phyloP scores from a whole-genome alignment of 2,888 invertebrate genomes.

The Conus canariensis region DNA sequence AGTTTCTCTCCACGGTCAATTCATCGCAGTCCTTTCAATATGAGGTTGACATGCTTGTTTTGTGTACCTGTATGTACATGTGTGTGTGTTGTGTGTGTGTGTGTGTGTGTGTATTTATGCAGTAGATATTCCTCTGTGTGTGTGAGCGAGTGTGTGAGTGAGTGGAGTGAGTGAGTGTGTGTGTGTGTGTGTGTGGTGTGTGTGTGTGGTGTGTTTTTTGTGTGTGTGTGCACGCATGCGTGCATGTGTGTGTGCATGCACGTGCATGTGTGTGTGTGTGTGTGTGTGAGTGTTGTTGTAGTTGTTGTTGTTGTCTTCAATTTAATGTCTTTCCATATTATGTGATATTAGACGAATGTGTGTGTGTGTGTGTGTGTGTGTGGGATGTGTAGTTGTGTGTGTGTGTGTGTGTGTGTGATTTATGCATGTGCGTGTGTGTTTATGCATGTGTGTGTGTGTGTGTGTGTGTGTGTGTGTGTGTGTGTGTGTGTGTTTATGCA shows the following conservation, averaged over 20 bases:
- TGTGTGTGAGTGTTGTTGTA: neutral
- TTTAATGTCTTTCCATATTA: too few species aligned
- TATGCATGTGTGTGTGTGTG: neutral
- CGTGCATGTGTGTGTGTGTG: neutral
- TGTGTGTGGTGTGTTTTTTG: neutral
- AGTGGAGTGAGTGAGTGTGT: neutral
- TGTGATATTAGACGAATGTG: too few species aligned
- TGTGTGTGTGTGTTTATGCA: neutral
- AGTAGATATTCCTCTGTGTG: neutral
- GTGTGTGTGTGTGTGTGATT: neutral
- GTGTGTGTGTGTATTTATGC: neutral
- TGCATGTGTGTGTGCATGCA: neutral
- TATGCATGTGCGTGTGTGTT: neutral
- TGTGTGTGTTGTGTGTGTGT: neutral
- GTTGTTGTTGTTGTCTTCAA: too few species aligned
- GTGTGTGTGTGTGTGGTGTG: constrained; percentile 11
- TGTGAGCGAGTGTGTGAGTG: neutral
- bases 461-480: neutral
- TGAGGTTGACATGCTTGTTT: too few species aligned
- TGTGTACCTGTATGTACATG: too few species aligned
- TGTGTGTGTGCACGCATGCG: neutral
- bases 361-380: neutral
- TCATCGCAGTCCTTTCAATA: too few species aligned
- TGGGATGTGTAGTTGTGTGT: neutral
- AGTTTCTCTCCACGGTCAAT: too few species aligned